Evolutionary conservation across 2,797 vertebrate species (phyloP).

Genomic region (Moxostoma hubbsi): DNA sequence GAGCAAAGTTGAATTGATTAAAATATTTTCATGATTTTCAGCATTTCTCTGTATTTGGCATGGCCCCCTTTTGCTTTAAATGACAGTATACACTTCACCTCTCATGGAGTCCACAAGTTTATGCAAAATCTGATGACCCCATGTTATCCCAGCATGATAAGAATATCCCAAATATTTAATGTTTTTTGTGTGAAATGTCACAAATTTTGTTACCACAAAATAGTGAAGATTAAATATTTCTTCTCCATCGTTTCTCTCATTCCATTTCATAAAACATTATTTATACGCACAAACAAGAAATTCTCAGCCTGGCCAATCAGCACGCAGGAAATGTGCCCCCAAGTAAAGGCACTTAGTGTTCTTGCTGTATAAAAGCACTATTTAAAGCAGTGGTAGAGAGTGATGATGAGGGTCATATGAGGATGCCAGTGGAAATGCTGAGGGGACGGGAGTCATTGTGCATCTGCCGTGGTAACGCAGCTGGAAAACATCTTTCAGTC

Average conservation of each 20-base stretch:
- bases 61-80: too few relatives aligned
- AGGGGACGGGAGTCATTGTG: slow-evolving; percentile 35
- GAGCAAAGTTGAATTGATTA: too few relatives aligned
- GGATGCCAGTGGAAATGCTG: slow-evolving; percentile 49
- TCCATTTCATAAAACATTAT: slow-evolving; percentile 29
- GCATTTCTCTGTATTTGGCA: too few relatives aligned
- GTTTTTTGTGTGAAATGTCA: too few relatives aligned
- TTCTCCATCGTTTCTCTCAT: not conserved
- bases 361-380: slow-evolving; percentile 32
- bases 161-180: too few relatives aligned
- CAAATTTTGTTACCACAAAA: too few relatives aligned
- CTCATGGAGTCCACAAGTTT: too few relatives aligned
- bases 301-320: slow-evolving; percentile 45
- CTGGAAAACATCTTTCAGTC: slow-evolving; percentile 53
- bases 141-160: too few relatives aligned
- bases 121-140: too few relatives aligned
- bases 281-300: slow-evolving; percentile 48
- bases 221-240: too few relatives aligned
- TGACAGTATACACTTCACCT: too few relatives aligned
- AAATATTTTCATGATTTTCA: too few relatives aligned
- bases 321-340: slow-evolving; percentile 26
- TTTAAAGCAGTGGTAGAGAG: slow-evolving; percentile 16
- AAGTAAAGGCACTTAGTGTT: slow-evolving; percentile 11
- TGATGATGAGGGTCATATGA: not conserved
- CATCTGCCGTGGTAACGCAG: slow-evolving; percentile 55